phyloP scores from a whole-genome alignment of 2,888 invertebrate species.

The Chelonus formosanus region DNA sequence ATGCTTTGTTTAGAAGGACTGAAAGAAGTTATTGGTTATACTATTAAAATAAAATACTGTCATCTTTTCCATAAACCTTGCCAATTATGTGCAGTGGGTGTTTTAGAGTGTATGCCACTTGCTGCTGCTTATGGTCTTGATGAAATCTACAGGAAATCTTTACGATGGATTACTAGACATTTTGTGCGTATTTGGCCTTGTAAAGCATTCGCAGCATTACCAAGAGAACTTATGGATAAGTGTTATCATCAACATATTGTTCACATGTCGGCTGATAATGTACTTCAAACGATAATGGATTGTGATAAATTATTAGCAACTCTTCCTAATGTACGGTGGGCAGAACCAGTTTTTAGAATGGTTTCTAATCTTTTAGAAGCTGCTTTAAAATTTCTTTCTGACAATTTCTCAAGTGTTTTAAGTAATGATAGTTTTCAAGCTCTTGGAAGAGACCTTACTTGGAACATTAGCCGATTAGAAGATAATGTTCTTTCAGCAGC shows the following conservation, averaged over 20 bases:
- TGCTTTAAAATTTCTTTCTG: constrained; percentile 80
- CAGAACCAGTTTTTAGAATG: constrained; percentile 79
- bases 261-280: constrained; percentile 79
- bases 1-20: constrained; percentile 90
- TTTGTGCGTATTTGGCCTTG: constrained; percentile 92
- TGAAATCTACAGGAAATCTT: constrained; percentile 85
- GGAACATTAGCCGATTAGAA: constrained; percentile 80
- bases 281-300: constrained; percentile 83
- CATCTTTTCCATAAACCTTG: constrained; percentile 97
- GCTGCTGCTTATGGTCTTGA: constrained; percentile 87
- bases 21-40: constrained; percentile 89
- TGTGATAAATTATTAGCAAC: constrained; percentile 83
- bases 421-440: constrained; percentile 73
- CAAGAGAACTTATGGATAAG: constrained; percentile 82
- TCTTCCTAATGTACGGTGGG: constrained; percentile 84
- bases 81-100: constrained; percentile 84
- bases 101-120: constrained; percentile 86
- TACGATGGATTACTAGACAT: constrained; percentile 87
- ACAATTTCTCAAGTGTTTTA: constrained; percentile 80
- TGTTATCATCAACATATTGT: constrained; percentile 85
- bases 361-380: constrained; percentile 83
- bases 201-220: constrained; percentile 85
- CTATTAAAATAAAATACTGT: constrained; percentile 87
- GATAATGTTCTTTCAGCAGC: constrained; percentile 82
- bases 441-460: constrained; percentile 76